Percentiles rank a stretch among this genome's conserved stretches.
These are phyloP conservation scores for Pachypanchax playfairii DNA, from an alignment of 2,113 vertebrate genomes.

Conservation along the genomic window DNA sequence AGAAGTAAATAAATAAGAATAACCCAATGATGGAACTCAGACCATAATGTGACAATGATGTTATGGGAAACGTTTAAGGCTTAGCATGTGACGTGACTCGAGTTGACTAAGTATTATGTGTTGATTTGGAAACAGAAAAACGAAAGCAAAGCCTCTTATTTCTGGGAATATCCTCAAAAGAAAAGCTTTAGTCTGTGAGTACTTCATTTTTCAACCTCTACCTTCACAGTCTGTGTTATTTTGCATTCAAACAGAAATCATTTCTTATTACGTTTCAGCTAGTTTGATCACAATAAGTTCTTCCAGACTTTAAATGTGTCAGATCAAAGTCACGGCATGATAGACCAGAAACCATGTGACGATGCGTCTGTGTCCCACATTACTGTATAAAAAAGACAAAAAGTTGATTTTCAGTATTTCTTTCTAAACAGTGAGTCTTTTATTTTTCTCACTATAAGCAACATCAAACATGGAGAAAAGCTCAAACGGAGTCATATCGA, in stretches of 20 bases:
- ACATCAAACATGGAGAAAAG: too few species aligned
- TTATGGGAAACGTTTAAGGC: constrained; percentile 32
- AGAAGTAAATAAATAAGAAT: constrained; percentile 56
- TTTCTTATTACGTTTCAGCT: background rate
- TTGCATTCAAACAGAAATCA: constrained; percentile 11
- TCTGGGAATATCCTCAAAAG: background rate
- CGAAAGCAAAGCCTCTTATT: background rate
- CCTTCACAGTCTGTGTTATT: background rate
- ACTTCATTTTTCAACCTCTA: background rate
- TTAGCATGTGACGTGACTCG: constrained; percentile 44
- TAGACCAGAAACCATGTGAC: background rate
- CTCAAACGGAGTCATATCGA: too few species aligned
- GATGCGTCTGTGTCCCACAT: background rate
- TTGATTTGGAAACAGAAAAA: constrained; percentile 1
- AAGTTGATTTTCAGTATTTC: too few species aligned
- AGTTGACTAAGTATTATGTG: background rate
- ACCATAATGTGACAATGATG: constrained; percentile 60
- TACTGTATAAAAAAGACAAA: background rate
- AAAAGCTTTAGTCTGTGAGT: background rate
- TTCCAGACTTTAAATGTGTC: background rate
- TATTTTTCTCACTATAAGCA: too few species aligned
- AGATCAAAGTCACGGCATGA: background rate
- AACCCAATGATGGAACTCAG: constrained; percentile 65
- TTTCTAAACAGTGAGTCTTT: too few species aligned
- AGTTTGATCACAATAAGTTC: constrained; percentile 1